A percentile compares a stretch with the other conserved stretches of the same genome.
phyloP scores from a whole-genome alignment of 1,140 invertebrate genomes.

The Potamilus streckersoni region DNA sequence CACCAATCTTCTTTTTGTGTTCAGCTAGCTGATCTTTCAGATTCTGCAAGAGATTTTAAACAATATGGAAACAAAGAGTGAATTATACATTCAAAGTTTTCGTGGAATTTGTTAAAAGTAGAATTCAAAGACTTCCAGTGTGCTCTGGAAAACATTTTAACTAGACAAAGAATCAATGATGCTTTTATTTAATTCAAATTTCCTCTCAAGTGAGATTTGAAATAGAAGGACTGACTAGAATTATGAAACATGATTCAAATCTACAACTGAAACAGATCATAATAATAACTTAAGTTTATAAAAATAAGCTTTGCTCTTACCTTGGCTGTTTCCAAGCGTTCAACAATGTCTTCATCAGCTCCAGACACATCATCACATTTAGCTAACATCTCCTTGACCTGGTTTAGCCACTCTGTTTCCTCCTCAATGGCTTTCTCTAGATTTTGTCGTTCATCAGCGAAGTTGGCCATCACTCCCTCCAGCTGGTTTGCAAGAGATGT shows the following conservation, averaged over 20 bases:
- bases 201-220: too few species aligned
- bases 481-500: slow-evolving; percentile 81
- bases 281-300: too few species aligned
- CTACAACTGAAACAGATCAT: too few species aligned
- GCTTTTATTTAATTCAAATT: too few species aligned
- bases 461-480: slow-evolving; percentile 78
- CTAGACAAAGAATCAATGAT: too few species aligned
- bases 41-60: slow-evolving; percentile 39
- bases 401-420: slow-evolving; percentile 60
- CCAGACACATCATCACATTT: slow-evolving; percentile 93
- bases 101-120: too few species aligned
- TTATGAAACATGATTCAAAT: too few species aligned
- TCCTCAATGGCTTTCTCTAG: slow-evolving; percentile 56
- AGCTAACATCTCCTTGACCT: slow-evolving; percentile 79
- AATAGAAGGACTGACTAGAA: too few species aligned
- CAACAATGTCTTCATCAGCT: slow-evolving; percentile 84
- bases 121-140: too few species aligned
- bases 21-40: slow-evolving; percentile 73
- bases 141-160: too few species aligned
- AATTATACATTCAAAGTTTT: too few species aligned
- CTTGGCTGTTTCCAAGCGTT: slow-evolving; percentile 73
- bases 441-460: slow-evolving; percentile 54
- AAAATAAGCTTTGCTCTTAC: slow-evolving; percentile 34
- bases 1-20: slow-evolving; percentile 75
- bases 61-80: too few species aligned